These are phyloP conservation scores for Hyphantria cunea DNA, from an alignment of 1,140 invertebrate species.

Conservation along the genomic window DNA sequence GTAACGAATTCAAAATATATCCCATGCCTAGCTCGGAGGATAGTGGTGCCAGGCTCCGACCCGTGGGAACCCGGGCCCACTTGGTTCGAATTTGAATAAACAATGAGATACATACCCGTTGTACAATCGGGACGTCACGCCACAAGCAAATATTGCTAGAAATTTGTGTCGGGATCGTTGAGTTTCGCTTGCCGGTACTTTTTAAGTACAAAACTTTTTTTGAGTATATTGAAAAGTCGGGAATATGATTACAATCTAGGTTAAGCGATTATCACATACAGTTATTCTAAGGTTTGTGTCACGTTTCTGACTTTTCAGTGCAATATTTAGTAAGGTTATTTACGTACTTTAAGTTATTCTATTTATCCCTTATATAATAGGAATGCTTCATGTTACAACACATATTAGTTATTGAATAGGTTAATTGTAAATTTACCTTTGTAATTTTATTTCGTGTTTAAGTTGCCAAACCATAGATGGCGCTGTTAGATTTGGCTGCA, in stretches of 20 bases:
- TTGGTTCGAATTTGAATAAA: conserved; percentile 18
- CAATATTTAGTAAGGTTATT: no score
- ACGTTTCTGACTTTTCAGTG: no score
- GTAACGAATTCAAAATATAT: conserved; percentile 2
- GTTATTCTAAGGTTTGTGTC: no score
- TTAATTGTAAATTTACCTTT: no score
- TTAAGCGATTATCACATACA: neutral
- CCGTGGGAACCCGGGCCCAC: conserved; percentile 14
- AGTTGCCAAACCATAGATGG: no score
- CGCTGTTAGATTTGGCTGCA: no score
- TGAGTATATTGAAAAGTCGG: neutral
- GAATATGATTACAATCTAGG: neutral
- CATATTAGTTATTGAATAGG: no score
- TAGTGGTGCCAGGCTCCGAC: conserved; percentile 16
- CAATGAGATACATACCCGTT: conserved; percentile 16
- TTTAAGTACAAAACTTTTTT: neutral
- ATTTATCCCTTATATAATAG: no score
- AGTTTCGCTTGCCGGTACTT: neutral
- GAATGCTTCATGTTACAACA: no score
- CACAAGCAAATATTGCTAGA: neutral
- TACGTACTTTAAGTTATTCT: no score
- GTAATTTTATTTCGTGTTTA: no score
- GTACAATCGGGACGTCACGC: neutral
- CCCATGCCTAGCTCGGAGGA: neutral
- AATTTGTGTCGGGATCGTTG: conserved; percentile 4